A percentile compares a stretch with the other conserved stretches of the same genome.
phyloP scores from a whole-genome alignment of 2,797 vertebrate species.

The Clarias pachynema region DNA sequence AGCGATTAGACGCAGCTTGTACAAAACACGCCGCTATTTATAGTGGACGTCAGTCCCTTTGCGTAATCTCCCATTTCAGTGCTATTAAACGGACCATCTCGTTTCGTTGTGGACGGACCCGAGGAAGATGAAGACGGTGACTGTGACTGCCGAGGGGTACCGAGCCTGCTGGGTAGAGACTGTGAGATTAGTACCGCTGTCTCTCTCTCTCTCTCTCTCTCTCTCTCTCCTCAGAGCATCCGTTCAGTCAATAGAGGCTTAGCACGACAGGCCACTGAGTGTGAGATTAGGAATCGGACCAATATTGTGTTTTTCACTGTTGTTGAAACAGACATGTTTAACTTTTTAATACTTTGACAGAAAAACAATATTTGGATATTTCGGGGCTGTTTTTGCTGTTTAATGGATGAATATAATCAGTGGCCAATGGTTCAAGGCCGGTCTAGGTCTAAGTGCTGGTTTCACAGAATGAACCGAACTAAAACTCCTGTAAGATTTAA shows the following conservation, averaged over 20 bases:
- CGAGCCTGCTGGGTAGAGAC: constrained; percentile 62
- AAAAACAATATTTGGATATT: constrained; percentile 36
- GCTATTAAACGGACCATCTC: constrained; percentile 63
- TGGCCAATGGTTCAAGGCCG: background rate
- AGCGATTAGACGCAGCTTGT: constrained; percentile 33
- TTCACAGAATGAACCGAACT: background rate
- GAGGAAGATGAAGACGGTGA: constrained; percentile 52
- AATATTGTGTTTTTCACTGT: constrained; percentile 26
- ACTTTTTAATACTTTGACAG: constrained; percentile 31
- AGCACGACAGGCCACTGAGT: constrained; percentile 6
- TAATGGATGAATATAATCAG: background rate
- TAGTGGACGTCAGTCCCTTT: constrained; percentile 60
- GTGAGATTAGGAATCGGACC: constrained; percentile 22
- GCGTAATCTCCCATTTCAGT: constrained; percentile 66
- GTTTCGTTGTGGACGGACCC: constrained; percentile 61
- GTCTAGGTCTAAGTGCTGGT: background rate
- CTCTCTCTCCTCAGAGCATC: background rate
- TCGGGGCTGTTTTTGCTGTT: constrained; percentile 7
- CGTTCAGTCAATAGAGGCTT: constrained; percentile 35
- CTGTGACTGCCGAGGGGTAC: constrained; percentile 48
- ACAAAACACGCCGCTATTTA: constrained; percentile 44
- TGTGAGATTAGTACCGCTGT: constrained; percentile 58
- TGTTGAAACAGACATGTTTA: constrained; percentile 23
- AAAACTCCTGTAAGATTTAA: background rate
- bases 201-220: background rate